Percentiles rank a stretch among this genome's conserved stretches.
phyloP scores from a whole-genome alignment of 2,113 vertebrate species.

The Fulmarus glacialis region DNA sequence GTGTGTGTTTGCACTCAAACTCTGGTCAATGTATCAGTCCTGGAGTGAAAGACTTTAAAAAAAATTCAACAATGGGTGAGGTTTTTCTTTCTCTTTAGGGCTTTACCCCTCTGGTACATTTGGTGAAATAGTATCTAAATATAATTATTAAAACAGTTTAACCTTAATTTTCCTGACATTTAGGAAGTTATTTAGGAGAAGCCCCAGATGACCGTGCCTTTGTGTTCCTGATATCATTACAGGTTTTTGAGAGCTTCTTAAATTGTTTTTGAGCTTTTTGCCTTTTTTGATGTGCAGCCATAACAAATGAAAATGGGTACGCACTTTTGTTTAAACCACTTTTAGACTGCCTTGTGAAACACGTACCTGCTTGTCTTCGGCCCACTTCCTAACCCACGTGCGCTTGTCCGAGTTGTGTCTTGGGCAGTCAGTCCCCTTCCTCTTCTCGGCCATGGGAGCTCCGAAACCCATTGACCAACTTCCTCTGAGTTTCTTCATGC shows the following conservation, averaged over 20 bases:
- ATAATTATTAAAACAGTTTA: neutral
- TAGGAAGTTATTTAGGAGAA: neutral
- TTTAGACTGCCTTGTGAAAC: neutral
- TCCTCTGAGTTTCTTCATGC: neutral
- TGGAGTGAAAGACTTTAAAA: neutral
- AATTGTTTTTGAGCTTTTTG: neutral
- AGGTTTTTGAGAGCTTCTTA: neutral
- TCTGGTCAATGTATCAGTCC: neutral
- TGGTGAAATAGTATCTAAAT: neutral
- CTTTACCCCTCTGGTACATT: neutral
- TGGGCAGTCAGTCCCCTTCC: rapidly evolving
- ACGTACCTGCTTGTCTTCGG: rapidly evolving
- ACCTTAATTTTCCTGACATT: neutral
- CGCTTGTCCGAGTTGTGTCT: rapidly evolving
- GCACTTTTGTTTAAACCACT: rapidly evolving
- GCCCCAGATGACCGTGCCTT: neutral
- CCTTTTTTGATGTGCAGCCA: neutral
- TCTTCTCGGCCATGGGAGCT: rapidly evolving
- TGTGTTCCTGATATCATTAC: neutral
- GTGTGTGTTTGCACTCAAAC: neutral
- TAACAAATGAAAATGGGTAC: neutral
- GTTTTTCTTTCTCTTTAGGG: neutral
- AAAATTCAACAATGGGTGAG: neutral
- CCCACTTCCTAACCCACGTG: neutral
- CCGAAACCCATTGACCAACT: neutral